Conservation (phyloP, 2,888 invertebrate species). For the Campoplex capitator region DNA sequence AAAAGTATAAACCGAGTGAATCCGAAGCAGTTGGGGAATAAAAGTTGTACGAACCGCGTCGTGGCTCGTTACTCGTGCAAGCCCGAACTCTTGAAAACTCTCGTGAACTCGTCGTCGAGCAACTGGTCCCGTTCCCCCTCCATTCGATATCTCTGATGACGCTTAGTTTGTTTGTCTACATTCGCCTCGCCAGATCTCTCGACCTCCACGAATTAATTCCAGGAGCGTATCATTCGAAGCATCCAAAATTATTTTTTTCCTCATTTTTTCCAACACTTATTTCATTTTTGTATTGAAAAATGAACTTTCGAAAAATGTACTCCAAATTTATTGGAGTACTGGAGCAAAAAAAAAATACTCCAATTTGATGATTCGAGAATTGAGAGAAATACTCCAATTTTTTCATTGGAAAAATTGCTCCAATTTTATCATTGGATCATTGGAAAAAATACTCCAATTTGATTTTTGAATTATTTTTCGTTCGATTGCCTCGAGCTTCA, state of each 20-base stretch:
- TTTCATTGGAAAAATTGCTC: no score
- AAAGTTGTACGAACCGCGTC: constrained; percentile 30
- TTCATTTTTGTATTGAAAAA: neutral
- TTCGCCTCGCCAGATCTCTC: constrained; percentile 39
- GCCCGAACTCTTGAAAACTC: constrained; percentile 16
- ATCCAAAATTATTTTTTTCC: neutral
- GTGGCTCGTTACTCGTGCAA: constrained; percentile 28
- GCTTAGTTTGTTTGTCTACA: constrained; percentile 58
- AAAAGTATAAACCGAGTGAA: neutral
- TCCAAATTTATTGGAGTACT: neutral
- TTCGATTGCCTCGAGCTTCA: neutral
- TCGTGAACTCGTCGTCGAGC: constrained; percentile 40
- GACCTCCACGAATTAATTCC: constrained; percentile 37
- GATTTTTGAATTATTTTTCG: neutral
- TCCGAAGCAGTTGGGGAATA: constrained; percentile 20
- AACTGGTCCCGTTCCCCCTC: constrained; percentile 49
- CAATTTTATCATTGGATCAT: neutral
- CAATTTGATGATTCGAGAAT: no score
- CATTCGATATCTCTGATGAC: constrained; percentile 60
- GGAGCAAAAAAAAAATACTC: no score
- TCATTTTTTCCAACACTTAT: neutral
- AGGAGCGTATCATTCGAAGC: constrained; percentile 59
- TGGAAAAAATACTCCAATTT: neutral
- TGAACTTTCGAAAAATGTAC: neutral
- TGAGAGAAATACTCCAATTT: no score